Conservation (phyloP, 2,797 vertebrate genomes). For the Manis pentadactyla region DNA sequence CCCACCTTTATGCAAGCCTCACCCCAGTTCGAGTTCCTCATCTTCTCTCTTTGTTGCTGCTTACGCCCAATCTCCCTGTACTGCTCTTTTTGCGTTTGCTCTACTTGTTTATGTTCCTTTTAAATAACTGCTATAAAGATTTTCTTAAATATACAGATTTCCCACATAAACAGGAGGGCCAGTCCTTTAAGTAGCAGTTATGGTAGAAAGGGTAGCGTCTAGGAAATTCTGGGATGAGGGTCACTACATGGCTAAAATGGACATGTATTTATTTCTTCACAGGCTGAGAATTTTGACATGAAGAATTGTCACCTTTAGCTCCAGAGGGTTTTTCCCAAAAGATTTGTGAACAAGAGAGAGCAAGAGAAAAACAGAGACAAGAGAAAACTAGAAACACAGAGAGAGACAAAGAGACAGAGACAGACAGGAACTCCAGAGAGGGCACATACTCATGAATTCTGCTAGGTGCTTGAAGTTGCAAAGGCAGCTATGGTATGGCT, state of each 20-base stretch:
- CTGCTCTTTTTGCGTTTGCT: neutral
- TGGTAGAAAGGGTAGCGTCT: neutral
- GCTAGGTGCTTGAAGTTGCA: neutral
- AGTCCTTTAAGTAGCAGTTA: neutral
- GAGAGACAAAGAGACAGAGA: neutral
- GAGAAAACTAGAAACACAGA: slow-evolving; percentile 72
- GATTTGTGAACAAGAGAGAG: neutral
- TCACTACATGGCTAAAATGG: neutral
- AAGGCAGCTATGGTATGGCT: neutral
- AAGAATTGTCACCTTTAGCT: neutral
- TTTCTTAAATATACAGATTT: neutral
- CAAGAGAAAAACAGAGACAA: neutral
- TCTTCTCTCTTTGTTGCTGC: neutral
- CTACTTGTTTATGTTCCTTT: neutral
- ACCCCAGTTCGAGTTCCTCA: neutral
- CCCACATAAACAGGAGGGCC: neutral
- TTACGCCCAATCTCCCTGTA: neutral
- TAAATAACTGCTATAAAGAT: neutral
- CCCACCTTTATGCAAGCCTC: neutral
- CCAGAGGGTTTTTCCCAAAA: neutral
- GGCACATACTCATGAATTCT: neutral
- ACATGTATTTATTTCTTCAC: neutral
- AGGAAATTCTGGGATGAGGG: neutral
- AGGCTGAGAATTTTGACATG: neutral
- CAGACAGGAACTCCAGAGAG: neutral